phyloP scores from a whole-genome alignment of 2,888 invertebrate species.

The Drosophila emarginata region DNA sequence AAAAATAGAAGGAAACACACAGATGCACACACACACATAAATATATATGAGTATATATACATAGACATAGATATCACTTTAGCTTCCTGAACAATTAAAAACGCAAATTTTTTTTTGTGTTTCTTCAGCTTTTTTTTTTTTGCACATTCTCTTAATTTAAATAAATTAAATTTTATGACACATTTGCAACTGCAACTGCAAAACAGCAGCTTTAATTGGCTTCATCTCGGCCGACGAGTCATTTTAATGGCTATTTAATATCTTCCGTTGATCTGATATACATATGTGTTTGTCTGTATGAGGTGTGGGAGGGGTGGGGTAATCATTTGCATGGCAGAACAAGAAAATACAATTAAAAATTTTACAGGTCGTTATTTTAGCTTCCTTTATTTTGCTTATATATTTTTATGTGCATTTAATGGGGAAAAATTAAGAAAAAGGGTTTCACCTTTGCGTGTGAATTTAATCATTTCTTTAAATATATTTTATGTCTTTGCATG shows the following conservation, averaged over 20 bases:
- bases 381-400: no score
- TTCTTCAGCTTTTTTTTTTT: no score
- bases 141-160: constrained; percentile 78
- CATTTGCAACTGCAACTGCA: constrained; percentile 59
- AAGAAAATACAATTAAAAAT: constrained; percentile 47
- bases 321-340: constrained; percentile 40
- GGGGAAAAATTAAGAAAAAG: constrained; percentile 31
- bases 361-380: not conserved
- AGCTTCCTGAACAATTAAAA: constrained; percentile 65
- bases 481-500: constrained; percentile 41
- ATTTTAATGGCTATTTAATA: constrained; percentile 18
- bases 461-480: not conserved
- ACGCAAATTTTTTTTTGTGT: constrained; percentile 51
- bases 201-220: constrained; percentile 74
- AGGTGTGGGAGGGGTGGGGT: not conserved
- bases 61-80: not conserved
- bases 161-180: constrained; percentile 79
- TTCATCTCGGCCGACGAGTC: constrained; percentile 74
- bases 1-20: not conserved
- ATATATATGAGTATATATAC: no score
- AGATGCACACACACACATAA: not conserved
- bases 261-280: not conserved
- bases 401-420: constrained; percentile 39
- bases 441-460: constrained; percentile 44
- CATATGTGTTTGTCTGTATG: not conserved